These are phyloP conservation scores for Tetramorium bicarinatum DNA, from an alignment of 2,888 invertebrate species.

Conservation along the genomic window DNA sequence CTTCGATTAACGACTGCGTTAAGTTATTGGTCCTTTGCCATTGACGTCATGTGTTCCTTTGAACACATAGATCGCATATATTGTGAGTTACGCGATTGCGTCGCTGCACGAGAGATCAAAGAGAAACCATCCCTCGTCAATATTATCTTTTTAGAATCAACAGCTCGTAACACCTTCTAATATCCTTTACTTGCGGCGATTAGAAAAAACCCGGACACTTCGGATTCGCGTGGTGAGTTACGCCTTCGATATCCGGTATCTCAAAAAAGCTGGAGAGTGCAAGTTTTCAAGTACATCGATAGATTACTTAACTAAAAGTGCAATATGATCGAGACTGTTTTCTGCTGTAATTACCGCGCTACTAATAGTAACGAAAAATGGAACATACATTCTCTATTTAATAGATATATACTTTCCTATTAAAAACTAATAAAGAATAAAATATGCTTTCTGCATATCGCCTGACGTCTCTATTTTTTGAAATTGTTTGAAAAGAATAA, in stretches of 20 bases:
- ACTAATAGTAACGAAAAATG: background rate
- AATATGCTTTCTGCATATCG: background rate
- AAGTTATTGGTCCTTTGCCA: background rate
- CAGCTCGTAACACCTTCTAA: constrained; percentile 38
- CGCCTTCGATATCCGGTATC: constrained; percentile 14
- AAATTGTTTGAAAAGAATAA: background rate
- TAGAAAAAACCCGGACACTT: background rate
- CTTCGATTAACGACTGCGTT: constrained; percentile 19
- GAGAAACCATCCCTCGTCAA: constrained; percentile 13
- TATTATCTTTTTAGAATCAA: constrained; percentile 49
- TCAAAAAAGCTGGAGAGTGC: constrained; percentile 16
- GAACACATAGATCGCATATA: constrained; percentile 2
- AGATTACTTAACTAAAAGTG: background rate
- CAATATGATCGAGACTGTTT: background rate
- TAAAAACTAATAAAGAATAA: background rate
- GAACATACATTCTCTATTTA: background rate
- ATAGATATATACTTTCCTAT: background rate
- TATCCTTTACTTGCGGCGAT: constrained; percentile 20
- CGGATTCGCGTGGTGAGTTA: background rate
- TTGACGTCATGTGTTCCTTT: constrained; percentile 17
- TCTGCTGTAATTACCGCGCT: background rate
- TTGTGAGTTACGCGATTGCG: constrained; percentile 25
- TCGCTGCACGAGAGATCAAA: constrained; percentile 35
- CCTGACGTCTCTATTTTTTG: background rate
- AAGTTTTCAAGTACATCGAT: constrained; percentile 9